Evolutionary conservation across 2,797 vertebrate genomes (phyloP).

Genomic region (Falco naumanni): DNA sequence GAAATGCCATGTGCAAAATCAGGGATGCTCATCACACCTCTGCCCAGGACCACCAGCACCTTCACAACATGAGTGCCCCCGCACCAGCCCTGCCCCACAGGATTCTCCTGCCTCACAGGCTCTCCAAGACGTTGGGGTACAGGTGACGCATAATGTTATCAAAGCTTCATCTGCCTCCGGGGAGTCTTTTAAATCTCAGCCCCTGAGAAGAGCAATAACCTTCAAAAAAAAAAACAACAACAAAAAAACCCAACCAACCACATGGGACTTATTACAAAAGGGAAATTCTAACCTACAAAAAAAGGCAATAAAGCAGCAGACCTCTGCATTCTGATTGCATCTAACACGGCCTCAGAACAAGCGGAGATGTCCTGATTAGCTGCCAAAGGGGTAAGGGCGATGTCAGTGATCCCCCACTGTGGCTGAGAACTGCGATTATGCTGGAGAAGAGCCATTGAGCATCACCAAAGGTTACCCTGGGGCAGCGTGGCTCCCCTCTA

Average conservation of each 20-base stretch:
- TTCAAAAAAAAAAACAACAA: neutral
- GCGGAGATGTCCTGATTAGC: neutral
- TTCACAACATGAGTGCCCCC: accelerated
- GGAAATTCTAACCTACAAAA: conserved; percentile 1
- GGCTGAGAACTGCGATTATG: accelerated
- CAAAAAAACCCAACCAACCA: neutral
- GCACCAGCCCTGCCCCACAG: neutral
- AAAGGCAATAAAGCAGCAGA: conserved; percentile 5
- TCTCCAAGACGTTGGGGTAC: neutral
- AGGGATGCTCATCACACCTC: neutral
- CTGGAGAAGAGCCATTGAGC: neutral
- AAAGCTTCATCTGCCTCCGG: neutral
- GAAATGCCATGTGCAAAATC: neutral
- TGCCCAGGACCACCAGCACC: neutral
- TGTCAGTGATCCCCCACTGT: neutral
- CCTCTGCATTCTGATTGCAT: neutral
- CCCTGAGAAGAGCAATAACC: conserved; percentile 12
- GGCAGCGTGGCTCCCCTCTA: neutral
- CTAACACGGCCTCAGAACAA: neutral
- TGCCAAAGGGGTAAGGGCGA: neutral
- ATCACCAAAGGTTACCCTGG: neutral
- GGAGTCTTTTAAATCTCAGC: neutral
- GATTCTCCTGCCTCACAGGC: neutral
- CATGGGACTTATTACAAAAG: neutral
- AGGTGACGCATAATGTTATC: neutral